Conservation (phyloP, 2,888 invertebrate genomes). For the Aporophyla lueneburgensis region DNA sequence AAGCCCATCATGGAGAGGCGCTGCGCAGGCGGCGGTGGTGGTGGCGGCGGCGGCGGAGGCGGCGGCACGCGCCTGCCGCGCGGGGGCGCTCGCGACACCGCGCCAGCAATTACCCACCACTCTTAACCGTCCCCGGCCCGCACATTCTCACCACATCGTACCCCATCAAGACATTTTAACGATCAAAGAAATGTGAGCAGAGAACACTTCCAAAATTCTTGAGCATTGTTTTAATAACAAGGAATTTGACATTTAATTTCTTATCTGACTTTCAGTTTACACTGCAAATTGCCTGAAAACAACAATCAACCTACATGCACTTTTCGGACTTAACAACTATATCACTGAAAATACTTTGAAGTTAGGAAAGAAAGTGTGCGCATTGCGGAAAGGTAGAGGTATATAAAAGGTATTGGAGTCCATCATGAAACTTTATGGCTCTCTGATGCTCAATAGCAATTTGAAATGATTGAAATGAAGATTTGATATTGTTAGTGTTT, state of each 20-base stretch:
- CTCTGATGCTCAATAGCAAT: constrained; percentile 55
- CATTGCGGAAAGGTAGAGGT: constrained; percentile 61
- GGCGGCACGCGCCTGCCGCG: constrained; percentile 88
- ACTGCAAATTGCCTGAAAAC: constrained; percentile 27
- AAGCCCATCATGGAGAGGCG: constrained; percentile 96
- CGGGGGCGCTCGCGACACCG: constrained; percentile 83
- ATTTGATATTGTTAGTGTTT: constrained; percentile 64
- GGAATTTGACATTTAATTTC: constrained; percentile 36
- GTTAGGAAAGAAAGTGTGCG: constrained; percentile 50
- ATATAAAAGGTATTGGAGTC: constrained; percentile 42
- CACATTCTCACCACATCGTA: constrained; percentile 67
- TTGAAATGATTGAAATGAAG: constrained; percentile 66
- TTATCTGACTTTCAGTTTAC: neutral
- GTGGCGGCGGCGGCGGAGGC: constrained; percentile 82
- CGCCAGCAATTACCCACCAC: constrained; percentile 81
- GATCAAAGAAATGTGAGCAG: constrained; percentile 36
- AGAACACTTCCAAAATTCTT: constrained; percentile 24
- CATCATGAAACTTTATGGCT: constrained; percentile 47
- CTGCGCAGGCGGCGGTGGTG: constrained; percentile 79
- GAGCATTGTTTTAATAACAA: constrained; percentile 43
- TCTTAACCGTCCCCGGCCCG: constrained; percentile 78
- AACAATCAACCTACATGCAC: constrained; percentile 30
- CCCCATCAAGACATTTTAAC: constrained; percentile 65
- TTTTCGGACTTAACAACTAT: constrained; percentile 27
- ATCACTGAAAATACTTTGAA: constrained; percentile 24